Conservation (phyloP, 2,888 invertebrate genomes). For the Pseudoips prasinana region DNA sequence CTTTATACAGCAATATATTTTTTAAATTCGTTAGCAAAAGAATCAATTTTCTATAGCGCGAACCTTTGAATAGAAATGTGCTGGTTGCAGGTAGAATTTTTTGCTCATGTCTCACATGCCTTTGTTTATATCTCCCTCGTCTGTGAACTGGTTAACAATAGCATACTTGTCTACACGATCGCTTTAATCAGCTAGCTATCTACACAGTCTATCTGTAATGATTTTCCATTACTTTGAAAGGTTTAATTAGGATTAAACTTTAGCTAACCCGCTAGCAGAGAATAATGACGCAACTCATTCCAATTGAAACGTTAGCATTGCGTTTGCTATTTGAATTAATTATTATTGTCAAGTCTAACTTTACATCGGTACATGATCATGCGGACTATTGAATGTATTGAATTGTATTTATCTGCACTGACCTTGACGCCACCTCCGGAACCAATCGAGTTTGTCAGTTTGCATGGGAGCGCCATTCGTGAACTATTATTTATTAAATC, state of each 20-base stretch:
- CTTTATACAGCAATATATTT: slow-evolving; percentile 32
- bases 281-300: slow-evolving; percentile 31
- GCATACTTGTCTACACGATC: slow-evolving; percentile 29
- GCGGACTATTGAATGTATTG: slow-evolving; percentile 49
- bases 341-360: no score
- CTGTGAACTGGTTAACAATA: slow-evolving; percentile 46
- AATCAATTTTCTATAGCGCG: slow-evolving; percentile 33
- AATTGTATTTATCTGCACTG: slow-evolving; percentile 60
- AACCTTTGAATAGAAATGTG: slow-evolving; percentile 35
- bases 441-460: slow-evolving; percentile 54
- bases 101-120: slow-evolving; percentile 49
- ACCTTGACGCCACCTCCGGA: slow-evolving; percentile 65
- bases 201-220: slow-evolving; percentile 18
- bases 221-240: slow-evolving; percentile 24
- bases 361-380: slow-evolving; percentile 18
- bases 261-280: no score
- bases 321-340: slow-evolving; percentile 7
- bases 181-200: slow-evolving; percentile 32
- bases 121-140: slow-evolving; percentile 46
- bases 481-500: slow-evolving; percentile 26
- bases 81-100: slow-evolving; percentile 53
- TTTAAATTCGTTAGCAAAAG: slow-evolving; percentile 34
- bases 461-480: slow-evolving; percentile 51
- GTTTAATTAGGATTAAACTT: slow-evolving; percentile 23
- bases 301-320: no score